Conservation (phyloP, 2,113 vertebrate species). For the Fregetta grallaria region DNA sequence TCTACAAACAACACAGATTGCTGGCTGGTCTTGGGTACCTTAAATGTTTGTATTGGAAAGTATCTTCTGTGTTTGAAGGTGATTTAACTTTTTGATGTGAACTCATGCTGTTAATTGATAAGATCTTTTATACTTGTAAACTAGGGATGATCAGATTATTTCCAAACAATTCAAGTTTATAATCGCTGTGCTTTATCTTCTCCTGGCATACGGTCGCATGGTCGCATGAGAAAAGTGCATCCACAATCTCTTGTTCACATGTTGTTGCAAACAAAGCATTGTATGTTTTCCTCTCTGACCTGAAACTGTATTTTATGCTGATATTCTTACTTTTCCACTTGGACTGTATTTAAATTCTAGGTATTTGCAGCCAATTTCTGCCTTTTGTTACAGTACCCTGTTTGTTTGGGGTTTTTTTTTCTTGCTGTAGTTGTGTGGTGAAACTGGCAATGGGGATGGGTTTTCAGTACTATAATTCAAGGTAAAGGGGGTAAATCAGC, state of each 20-base stretch:
- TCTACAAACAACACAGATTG: neutral
- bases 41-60: neutral
- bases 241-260: neutral
- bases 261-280: neutral
- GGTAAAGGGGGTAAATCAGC: neutral
- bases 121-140: neutral
- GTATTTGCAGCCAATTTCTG: neutral
- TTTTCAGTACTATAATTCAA: neutral
- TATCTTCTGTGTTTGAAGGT: neutral
- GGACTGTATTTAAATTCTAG: neutral
- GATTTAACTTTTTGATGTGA: neutral
- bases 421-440: neutral
- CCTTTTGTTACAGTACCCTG: neutral
- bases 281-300: neutral
- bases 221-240: neutral
- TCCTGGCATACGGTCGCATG: accelerated
- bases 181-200: neutral
- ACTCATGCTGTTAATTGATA: neutral
- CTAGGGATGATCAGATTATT: neutral
- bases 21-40: neutral
- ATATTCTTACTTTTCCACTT: neutral
- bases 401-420: neutral
- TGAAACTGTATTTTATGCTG: neutral
- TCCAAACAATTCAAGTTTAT: neutral
- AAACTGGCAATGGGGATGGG: neutral